A percentile compares a stretch with the other conserved stretches of the same genome.
Evolutionary conservation across 2,888 invertebrate species (phyloP).

Genomic region (Nesidiocoris tenuis): DNA sequence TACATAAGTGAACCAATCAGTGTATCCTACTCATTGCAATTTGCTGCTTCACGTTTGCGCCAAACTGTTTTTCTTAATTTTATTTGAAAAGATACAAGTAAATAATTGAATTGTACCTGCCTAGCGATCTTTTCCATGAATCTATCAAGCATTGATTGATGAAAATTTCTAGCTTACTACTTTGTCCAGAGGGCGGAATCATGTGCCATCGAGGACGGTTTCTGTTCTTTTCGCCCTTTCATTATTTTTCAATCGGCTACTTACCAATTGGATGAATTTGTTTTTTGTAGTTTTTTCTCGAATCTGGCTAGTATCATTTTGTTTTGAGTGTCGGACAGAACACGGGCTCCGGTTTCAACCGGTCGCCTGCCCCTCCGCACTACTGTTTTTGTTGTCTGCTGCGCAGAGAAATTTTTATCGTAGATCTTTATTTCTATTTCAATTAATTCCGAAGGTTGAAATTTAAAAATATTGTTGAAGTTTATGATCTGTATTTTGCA

Average conservation of each 20-base stretch:
- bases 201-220: neutral
- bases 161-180: neutral
- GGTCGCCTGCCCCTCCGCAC: too few relatives aligned
- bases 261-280: neutral
- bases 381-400: too few relatives aligned
- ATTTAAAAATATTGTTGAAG: slow-evolving; percentile 21
- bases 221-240: neutral
- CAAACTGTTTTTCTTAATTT: slow-evolving; percentile 8
- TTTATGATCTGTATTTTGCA: slow-evolving; percentile 39
- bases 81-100: neutral
- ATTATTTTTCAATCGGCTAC: neutral
- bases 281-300: neutral
- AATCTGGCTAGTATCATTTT: neutral
- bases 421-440: neutral
- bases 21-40: too few relatives aligned
- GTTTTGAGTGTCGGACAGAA: too few relatives aligned
- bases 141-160: neutral
- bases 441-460: neutral
- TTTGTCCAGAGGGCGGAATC: neutral
- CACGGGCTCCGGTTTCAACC: too few relatives aligned
- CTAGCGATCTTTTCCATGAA: neutral
- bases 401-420: too few relatives aligned
- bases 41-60: slow-evolving; percentile 3
- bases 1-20: too few relatives aligned
- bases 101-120: too few relatives aligned